Base-by-base conservation (phyloP, 2,113 vertebrate species). In the Amphiprion percula region DNA sequence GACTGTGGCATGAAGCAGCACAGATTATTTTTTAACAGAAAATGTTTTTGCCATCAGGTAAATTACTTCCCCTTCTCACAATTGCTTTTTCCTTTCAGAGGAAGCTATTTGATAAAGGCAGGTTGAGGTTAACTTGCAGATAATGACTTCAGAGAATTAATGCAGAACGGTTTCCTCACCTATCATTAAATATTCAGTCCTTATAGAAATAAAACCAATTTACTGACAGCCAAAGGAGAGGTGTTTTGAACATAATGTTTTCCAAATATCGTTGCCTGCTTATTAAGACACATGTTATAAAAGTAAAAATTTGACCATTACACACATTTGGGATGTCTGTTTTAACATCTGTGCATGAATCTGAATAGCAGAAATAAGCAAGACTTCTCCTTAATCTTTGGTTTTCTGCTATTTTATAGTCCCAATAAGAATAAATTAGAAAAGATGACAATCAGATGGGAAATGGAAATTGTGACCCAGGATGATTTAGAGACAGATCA, bases 61-160 rank as follows among this genome's bases (percentile, higher is more conserved):
- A 79, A 85, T 81, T 47, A 86, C 85, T 77, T 79, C 17, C 60
- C 37, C 62, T 66, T 82, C 39, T 82, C 77, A 77, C 78, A 70
- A 68, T 79, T 74, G 62, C 16, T 4, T 21, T 39, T 62, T 39
- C 50, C 26, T 55, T 49, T 77, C 24, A 55, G 26, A 47, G 30
- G 56, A 54, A 66, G 47, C 41, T 61, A 3, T 64, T 70, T 76
- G 64, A 84, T 73, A 68, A 73, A 65, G 41, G 21, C 54, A 26
- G 30, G 75, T 75, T 39, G 74, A 74, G 71, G 78, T 85, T 78
- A 79, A 76, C 49, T 41, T 73, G 53, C 58, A 54, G 59, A 74
- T 69, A 66, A 76, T 82, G 37, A 63, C 41, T 64, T 62, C 17
- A 53, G 60, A 63, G 46, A 74, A 56, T 70, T 79, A 60, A 12